phyloP scores from a whole-genome alignment of 2,113 vertebrate genomes.

The Scomber japonicus region DNA sequence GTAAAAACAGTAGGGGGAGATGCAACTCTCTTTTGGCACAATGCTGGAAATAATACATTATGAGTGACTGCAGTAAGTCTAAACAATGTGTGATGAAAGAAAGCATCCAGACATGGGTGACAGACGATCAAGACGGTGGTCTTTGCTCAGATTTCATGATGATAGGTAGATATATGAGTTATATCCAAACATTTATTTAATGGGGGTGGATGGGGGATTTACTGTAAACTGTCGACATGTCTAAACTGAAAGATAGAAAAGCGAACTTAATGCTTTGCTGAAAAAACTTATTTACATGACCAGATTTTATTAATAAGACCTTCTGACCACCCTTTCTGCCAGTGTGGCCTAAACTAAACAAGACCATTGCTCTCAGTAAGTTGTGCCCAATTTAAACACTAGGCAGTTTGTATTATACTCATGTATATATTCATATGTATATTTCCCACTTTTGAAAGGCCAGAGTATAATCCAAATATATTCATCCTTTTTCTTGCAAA shows the following conservation, averaged over 20 bases:
- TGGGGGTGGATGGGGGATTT: neutral
- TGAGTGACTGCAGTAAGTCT: conserved; percentile 32
- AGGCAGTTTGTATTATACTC: conserved; percentile 8
- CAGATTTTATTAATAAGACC: conserved; percentile 45
- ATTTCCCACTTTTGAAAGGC: conserved; percentile 41
- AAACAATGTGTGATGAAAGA: conserved; percentile 45
- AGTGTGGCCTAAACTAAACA: conserved; percentile 32
- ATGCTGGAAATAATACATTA: conserved; percentile 46
- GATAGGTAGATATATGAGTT: conserved; percentile 5
- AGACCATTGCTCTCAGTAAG: conserved; percentile 41
- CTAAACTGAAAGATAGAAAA: neutral
- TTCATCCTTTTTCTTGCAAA: conserved; percentile 14
- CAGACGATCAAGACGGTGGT: conserved; percentile 28
- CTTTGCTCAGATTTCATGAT: conserved; percentile 20
- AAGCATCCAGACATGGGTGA: conserved; percentile 38
- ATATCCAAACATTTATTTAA: neutral
- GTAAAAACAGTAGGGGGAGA: conserved; percentile 75
- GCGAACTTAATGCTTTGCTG: neutral
- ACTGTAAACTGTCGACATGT: neutral
- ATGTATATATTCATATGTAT: conserved; percentile 32
- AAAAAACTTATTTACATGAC: conserved; percentile 39
- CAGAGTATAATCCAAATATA: conserved; percentile 49
- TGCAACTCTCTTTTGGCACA: conserved; percentile 61
- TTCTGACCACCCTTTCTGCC: conserved; percentile 23
- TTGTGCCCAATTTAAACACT: conserved; percentile 35